phyloP scores from a whole-genome alignment of 1,140 invertebrate genomes.

The Armadillidium nasatum region DNA sequence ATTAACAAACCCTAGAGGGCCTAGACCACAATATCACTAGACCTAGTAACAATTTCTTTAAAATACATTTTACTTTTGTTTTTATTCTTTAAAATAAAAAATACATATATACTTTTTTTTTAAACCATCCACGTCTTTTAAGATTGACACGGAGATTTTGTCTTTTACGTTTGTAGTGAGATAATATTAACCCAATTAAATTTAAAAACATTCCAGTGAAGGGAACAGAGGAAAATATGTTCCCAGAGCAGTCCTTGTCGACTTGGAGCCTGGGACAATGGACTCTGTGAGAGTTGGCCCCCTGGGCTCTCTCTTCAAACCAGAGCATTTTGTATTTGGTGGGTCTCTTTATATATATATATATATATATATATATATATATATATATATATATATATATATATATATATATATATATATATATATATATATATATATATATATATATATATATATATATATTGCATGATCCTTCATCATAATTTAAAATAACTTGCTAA shows the following conservation, averaged over 20 bases:
- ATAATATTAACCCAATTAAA: neutral
- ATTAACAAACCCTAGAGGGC: too few relatives aligned
- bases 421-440: neutral
- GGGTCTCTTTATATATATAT: constrained; percentile 48
- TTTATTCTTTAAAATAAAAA: neutral
- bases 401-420: neutral
- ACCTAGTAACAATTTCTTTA: too few relatives aligned
- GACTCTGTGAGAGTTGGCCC: constrained; percentile 59
- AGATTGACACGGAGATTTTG: neutral
- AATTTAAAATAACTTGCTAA: neutral
- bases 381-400: neutral
- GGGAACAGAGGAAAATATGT: constrained; percentile 43
- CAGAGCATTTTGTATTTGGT: constrained; percentile 61
- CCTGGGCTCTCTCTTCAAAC: constrained; percentile 59
- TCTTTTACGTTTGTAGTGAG: neutral
- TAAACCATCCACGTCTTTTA: neutral
- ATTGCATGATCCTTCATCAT: neutral
- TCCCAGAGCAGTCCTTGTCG: constrained; percentile 71
- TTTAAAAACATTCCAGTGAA: neutral
- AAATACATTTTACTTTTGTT: too few relatives aligned
- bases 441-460: neutral
- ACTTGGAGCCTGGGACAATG: constrained; percentile 73
- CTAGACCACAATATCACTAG: too few relatives aligned
- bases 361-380: constrained; percentile 19
- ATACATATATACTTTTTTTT: neutral